Base-by-base conservation (phyloP, 2,113 vertebrate species). In the Aphelocoma coerulescens region DNA sequence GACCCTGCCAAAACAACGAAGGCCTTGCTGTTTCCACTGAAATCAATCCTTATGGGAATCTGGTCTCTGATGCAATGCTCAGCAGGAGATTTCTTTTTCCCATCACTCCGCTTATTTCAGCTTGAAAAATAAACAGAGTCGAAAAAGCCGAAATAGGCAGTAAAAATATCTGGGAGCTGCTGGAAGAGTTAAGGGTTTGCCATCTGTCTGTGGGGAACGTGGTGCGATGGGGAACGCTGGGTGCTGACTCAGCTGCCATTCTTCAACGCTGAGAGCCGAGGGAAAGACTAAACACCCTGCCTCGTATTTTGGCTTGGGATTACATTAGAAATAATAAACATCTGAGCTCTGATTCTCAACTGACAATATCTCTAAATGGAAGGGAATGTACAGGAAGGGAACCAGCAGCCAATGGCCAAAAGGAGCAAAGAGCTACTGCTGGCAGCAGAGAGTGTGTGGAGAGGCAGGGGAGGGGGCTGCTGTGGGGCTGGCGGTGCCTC, bases 311-410 rank as follows among this genome's bases (percentile, higher is more conserved):
- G 93, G 94, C 89, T 93, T 57, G 71, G 89, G 80, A 51, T 67
- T 30, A 32, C 73, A 48, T 65, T 46, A 79, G 93, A 58, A 96
- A 88, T 94, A 91, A 88, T 84, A 96, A 95, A 95, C 87, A 89
- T 87, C 87, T 91, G 93, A 94, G 89, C 81, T 72, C 66, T 61
- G 54, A 75, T 59, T 57, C 85, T 85, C 67, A 6, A 13, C 81
- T 85, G 89, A 85, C 74, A 75, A 3, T 68, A 89, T 83, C 95
- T 95, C 57, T 79, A 95, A 92, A 92, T 93, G 85, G 93, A 92
- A 95, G 94, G 94, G 94, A 91, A 97, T 92, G 94, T 16, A 26
- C 2, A 43, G 94, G 96, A 46, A 81, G 84, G 91, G 84, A 94
- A 96, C 18, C 19, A 7, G 87, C 69, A 48, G 83, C 1, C 4